Percentiles rank a stretch among this genome's conserved stretches.
Evolutionary conservation across 1,140 invertebrate genomes (phyloP).

Genomic region (Cydia strobilella): DNA sequence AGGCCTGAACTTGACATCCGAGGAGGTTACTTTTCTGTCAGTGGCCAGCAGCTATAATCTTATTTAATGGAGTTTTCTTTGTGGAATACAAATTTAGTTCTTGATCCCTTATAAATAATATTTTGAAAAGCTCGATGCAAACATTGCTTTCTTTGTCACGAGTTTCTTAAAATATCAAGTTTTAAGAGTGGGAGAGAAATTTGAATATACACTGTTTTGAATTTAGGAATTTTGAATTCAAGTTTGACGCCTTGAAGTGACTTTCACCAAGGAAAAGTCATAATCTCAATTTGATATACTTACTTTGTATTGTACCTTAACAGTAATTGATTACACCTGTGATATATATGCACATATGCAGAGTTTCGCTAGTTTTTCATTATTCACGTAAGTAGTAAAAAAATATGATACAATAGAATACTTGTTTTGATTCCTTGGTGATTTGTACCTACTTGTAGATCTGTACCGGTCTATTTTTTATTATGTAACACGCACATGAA

Average conservation of each 20-base stretch:
- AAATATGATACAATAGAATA: too few species aligned
- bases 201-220: not conserved
- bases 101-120: not conserved
- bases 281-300: too few species aligned
- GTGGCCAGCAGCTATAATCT: not conserved
- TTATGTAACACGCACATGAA: not conserved
- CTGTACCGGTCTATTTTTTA: too few species aligned
- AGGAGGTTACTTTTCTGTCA: conserved; percentile 5
- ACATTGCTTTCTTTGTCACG: not conserved
- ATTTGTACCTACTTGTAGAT: too few species aligned
- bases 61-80: not conserved
- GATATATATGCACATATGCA: too few species aligned
- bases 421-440: too few species aligned
- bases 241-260: not conserved
- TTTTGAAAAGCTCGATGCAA: not conserved
- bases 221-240: not conserved
- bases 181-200: not conserved
- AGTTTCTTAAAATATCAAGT: not conserved
- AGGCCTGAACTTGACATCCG: conserved; percentile 1
- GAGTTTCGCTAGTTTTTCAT: not conserved
- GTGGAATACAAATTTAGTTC: not conserved
- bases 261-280: not conserved
- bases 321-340: not conserved
- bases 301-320: too few species aligned
- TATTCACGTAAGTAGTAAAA: too few species aligned